A percentile compares a stretch with the other conserved stretches of the same genome.
phyloP scores from a whole-genome alignment of 2,888 invertebrate species.

The Idaea aversata region DNA sequence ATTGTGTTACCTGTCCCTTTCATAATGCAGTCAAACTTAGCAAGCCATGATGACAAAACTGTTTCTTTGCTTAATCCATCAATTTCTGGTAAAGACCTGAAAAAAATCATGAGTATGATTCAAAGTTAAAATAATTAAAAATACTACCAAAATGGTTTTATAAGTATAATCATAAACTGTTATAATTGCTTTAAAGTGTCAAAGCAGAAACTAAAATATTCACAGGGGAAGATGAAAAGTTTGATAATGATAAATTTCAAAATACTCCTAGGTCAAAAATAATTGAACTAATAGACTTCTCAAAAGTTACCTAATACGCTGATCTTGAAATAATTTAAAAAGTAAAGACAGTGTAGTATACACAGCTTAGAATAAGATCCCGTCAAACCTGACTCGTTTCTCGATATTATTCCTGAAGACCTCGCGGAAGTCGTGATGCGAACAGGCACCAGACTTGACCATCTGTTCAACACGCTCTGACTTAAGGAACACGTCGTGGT shows the following conservation, averaged over 20 bases:
- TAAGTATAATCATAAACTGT: neutral
- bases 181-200: neutral
- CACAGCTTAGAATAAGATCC: constrained; percentile 6
- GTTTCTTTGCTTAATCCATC: constrained; percentile 99
- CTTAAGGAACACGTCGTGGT: constrained; percentile 97
- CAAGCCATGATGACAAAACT: constrained; percentile 99
- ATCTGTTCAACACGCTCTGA: constrained; percentile 97
- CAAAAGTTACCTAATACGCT: neutral
- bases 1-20: constrained; percentile 84
- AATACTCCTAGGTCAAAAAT: neutral
- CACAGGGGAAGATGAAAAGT: neutral
- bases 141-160: neutral
- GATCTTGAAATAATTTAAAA: neutral
- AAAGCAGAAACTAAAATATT: too few relatives aligned
- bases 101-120: constrained; percentile 13
- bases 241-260: constrained; percentile 5
- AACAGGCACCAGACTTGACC: constrained; percentile 98
- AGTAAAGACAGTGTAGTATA: neutral
- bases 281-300: neutral
- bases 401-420: constrained; percentile 97
- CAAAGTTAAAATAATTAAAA: neutral
- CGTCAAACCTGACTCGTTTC: constrained; percentile 92
- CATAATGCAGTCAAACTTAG: constrained; percentile 99
- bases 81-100: constrained; percentile 97
- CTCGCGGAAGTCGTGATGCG: constrained; percentile 99